Evolutionary conservation across 2,797 vertebrate genomes (phyloP), one percentile per base, ranked within the genome.

Genomic region (Staurois parvus): DNA sequence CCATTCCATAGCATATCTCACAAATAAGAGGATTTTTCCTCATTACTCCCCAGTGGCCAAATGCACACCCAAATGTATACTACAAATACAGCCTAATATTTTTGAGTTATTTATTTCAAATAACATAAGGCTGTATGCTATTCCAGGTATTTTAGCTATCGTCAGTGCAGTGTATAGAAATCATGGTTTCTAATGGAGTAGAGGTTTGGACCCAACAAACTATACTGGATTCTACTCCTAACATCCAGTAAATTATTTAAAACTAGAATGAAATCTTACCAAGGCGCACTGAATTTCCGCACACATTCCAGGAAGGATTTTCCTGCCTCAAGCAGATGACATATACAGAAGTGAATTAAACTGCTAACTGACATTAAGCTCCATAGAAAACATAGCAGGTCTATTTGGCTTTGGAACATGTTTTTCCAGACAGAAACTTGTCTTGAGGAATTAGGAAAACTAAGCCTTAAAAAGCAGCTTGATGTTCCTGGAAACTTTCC

Each of bases 351-450:
- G 34, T 10, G 67, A 56, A 40, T 76, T n/a, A 48, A 76, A 40
- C 30, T 69, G 26, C 29, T 68, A 67, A 74, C 17, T 29, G 62
- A 45, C 19, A 4, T 32, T 69, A 29, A 83, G 30, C 64, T 34
- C 73, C 34, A 19, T 29, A 70, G 5, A 30, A 79, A 56, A 6
- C 82, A 56, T 37, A 70, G 13, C 74, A 40, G 30, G 45, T 37
- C 28, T 24, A 26, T 72, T 84, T 84, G 48, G 68, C 32, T 32
- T 66, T 79, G 52, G 75, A 72, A 64, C 37, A 52, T 24, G 8
- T 62, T 84, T 79, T 84, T 72, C 66, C 67, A 62, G 42, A 77
- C 24, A 78, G 74, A 59, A 70, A 70, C 45, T 40, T 62, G 45
- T 45, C 59, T 37, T 19, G 6, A 68, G 72, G 30, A 59, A 72